These are phyloP conservation scores for Entomobrya proxima DNA, from an alignment of 2,888 invertebrate species.

Conservation along the genomic window DNA sequence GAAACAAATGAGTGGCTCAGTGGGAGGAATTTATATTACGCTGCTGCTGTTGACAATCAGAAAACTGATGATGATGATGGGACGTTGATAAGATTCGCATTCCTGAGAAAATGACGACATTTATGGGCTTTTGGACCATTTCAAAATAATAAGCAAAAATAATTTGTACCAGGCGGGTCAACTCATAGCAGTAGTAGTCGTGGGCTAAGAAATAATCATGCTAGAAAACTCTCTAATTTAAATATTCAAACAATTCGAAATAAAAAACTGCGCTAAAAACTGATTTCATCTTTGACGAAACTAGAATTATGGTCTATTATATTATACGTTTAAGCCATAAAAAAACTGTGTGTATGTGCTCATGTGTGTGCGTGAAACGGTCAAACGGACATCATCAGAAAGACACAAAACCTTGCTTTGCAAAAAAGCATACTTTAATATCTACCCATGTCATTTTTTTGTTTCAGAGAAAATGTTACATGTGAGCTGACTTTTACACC, in stretches of 20 bases:
- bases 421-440: neutral
- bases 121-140: neutral
- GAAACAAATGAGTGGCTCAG: neutral
- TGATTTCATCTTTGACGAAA: neutral
- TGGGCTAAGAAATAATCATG: neutral
- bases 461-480: slow-evolving; percentile 2
- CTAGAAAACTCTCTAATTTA: neutral
- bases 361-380: too few relatives aligned
- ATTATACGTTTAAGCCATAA: neutral
- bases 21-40: too few relatives aligned
- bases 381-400: too few relatives aligned
- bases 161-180: too few relatives aligned
- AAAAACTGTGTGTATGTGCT: neutral
- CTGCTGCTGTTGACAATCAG: too few relatives aligned
- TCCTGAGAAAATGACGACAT: too few relatives aligned
- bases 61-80: too few relatives aligned
- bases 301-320: neutral
- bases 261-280: neutral
- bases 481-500: slow-evolving; percentile 27
- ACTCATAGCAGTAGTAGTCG: too few relatives aligned
- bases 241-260: neutral
- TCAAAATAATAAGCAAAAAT: neutral
- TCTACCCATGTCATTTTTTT: neutral
- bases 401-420: neutral
- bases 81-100: too few relatives aligned